Evolutionary conservation across 2,113 vertebrate genomes (phyloP).

Genomic region (Psammodynastes pulverulentus): DNA sequence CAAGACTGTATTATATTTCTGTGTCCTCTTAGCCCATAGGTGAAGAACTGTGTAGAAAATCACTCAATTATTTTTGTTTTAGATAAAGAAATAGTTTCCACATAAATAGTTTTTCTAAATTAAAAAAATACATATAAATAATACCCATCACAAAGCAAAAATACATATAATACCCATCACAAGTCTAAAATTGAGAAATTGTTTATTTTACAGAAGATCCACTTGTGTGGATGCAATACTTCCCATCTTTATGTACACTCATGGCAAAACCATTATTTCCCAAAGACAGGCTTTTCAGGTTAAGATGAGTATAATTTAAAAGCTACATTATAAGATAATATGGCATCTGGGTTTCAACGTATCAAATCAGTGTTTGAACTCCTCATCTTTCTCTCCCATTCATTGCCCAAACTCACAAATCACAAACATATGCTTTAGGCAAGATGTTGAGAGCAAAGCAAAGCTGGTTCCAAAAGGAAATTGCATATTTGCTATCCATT

Average conservation of each 20-base stretch:
- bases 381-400: background rate
- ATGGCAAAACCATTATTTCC: background rate
- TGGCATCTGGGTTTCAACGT: background rate
- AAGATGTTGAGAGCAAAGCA: background rate
- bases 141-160: background rate
- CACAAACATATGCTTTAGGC: background rate
- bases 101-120: background rate
- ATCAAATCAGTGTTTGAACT: background rate
- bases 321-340: background rate
- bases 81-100: background rate
- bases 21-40: background rate
- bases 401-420: background rate
- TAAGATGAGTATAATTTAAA: background rate
- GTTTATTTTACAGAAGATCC: background rate
- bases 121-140: background rate
- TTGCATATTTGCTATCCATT: background rate
- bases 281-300: background rate
- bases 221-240: background rate
- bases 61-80: background rate
- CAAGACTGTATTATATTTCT: background rate
- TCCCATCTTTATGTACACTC: background rate
- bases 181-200: background rate
- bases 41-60: background rate
- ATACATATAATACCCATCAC: background rate
- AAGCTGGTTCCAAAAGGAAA: background rate